Base-by-base conservation (phyloP, 1,140 invertebrate species). In the Ctenoplectra terminalis region DNA sequence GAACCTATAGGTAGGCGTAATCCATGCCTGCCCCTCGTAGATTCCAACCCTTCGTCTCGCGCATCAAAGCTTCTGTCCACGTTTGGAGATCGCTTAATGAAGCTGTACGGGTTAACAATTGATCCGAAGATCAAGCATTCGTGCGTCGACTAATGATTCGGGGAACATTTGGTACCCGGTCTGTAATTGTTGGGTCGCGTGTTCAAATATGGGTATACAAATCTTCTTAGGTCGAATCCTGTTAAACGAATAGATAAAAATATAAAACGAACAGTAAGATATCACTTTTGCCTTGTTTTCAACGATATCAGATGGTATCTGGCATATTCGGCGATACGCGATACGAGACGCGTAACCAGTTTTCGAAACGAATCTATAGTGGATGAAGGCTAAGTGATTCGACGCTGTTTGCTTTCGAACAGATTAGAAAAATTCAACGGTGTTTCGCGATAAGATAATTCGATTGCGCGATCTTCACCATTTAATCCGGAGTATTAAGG, bases 391-490 rank as follows among this genome's bases (percentile, higher is more conserved):
- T 48, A 43, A 69, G 37, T 37, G 63, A 60, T 60, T 34, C 20
- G 67, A 26, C n/a, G 31, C 40, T 78, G 43, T 71, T 78, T 78
- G 52, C 66, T 26, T 48, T 56, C 46, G 17, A 2, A 9, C 8
- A 52, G 60, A 75, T 75, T 34, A 29, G 7, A n/a, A 34, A 58
- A 56, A 43, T 13, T 7, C 74, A 20, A 11, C 64, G 37, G 37
- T 46, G 29, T 26, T 56, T 40, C 29, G 40, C 54, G 75, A 77
- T 77, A 77, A 77, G 75, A 70, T 34, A 31, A 34, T 48, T 58
- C 40, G 52, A 70, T 56, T 48, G 40, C 52, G n/a, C 17, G 29
- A 46, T 37, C 46, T 58, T 8, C 2, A 37, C 23, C 46, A 34
- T 76, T 67, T 54, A 37, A 50, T 23, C 23, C 23, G 11, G 60